Evolutionary conservation across 2,888 invertebrate genomes (phyloP).

Genomic region (Rhaphigaster nebulosa): DNA sequence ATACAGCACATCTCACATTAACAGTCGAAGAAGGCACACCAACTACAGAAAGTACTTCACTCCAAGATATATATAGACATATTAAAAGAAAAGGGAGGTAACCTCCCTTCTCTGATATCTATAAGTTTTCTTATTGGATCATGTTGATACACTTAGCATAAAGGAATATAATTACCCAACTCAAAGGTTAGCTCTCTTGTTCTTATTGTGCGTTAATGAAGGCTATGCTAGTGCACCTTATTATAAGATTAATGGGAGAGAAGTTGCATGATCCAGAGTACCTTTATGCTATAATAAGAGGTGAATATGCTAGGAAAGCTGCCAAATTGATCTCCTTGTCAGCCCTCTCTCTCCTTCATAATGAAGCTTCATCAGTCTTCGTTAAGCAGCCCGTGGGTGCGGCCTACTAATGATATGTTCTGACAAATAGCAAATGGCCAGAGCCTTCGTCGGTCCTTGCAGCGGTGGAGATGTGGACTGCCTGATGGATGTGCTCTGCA

Average conservation of each 20-base stretch:
- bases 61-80: no score
- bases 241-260: neutral
- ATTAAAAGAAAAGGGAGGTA: no score
- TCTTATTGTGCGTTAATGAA: neutral
- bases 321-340: slow-evolving; percentile 16
- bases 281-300: neutral
- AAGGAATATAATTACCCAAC: neutral
- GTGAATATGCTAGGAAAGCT: neutral
- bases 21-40: no score
- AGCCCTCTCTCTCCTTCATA: neutral
- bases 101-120: no score
- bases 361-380: slow-evolving; percentile 31
- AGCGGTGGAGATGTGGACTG: neutral
- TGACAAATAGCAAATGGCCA: slow-evolving; percentile 37
- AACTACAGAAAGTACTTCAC: no score
- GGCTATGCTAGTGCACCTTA: neutral
- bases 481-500: neutral
- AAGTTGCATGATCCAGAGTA: neutral
- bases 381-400: slow-evolving; percentile 22
- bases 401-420: slow-evolving; percentile 39
- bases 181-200: neutral
- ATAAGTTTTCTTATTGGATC: no score
- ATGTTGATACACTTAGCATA: neutral
- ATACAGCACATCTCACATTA: no score
- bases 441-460: neutral